Base-by-base conservation (phyloP, 2,113 vertebrate species). In the Thalassarche chlororhynchos region DNA sequence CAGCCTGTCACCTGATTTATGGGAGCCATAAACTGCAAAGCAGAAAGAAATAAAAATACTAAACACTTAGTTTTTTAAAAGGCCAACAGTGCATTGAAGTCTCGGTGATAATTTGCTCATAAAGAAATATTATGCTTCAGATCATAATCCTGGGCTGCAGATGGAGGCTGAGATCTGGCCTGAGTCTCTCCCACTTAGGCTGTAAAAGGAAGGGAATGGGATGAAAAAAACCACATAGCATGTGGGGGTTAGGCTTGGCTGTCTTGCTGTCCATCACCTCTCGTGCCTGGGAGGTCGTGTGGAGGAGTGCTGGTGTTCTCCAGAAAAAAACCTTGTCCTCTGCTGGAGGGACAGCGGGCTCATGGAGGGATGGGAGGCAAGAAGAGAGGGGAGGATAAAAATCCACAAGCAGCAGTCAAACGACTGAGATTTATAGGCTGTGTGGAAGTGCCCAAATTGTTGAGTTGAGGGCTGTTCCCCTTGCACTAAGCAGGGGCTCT, bases 21-120 rank as follows among this genome's bases (percentile, higher is more conserved):
- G 75, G 92, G 78, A 95, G 62, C 74, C 70, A 88, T 97, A 97
- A 95, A 97, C 79, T 42, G 79, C 72, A 84, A 94, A 95, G 83
- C 68, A 97, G 92, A 95, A 83, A 97, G 95, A 90, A 94, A 94
- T 90, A 95, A 97, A 97, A 93, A 96, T 93, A 93, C 96, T 95
- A 94, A 95, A 77, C 96, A 83, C 93, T 93, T 88, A n/a, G 40
- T 40, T 90, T 97, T 94, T 94, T 92, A 77, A 97, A 96, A 97
- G 92, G 90, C 87, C 85, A 92, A 55, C 31, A 88, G 92, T 5
- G 1, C 92, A 94, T 92, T 95, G 96, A 94, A 93, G 88, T 94
- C 92, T 84, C 3, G 4, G 96, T 62, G 90, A 93, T 96, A 97
- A 97, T 94, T 96, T 96, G 85, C 93, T 95, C 85, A 90, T 96